Evolutionary conservation across 2,888 invertebrate genomes (phyloP).

Genomic region (Pemphredon lugubris): DNA sequence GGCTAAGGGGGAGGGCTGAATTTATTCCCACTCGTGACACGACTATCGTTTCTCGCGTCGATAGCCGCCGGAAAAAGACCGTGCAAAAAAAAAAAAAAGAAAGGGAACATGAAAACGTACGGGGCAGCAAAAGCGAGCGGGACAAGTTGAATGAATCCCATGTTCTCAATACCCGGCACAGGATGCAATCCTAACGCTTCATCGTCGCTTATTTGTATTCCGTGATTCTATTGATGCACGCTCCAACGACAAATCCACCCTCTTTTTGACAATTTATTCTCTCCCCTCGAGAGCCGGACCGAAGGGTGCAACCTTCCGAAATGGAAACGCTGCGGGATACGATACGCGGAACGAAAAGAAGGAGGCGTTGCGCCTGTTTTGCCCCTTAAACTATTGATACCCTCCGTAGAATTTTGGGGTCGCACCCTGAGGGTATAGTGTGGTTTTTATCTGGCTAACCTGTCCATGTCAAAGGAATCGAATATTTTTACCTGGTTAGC

Average conservation of each 20-base stretch:
- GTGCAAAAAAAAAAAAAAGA: neutral
- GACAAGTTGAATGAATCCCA: neutral
- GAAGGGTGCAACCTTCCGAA: conserved; percentile 2
- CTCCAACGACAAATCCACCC: conserved; percentile 5
- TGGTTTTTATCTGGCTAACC: conserved; percentile 36
- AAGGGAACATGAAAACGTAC: neutral
- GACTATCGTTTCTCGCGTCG: conserved; percentile 6
- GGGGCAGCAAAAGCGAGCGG: too few relatives aligned
- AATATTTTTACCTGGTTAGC: conserved; percentile 45
- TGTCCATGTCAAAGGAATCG: conserved; percentile 53
- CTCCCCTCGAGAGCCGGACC: neutral
- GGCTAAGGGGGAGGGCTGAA: conserved; percentile 16
- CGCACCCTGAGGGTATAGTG: conserved; percentile 16
- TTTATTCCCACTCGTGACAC: conserved; percentile 28
- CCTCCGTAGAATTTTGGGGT: conserved; percentile 39
- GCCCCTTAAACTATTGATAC: conserved; percentile 39
- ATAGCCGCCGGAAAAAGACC: neutral
- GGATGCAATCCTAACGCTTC: neutral
- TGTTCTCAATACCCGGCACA: neutral
- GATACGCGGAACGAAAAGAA: conserved; percentile 12
- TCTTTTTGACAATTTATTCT: conserved; percentile 4
- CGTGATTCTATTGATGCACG: conserved; percentile 11
- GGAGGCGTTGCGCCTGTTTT: conserved; percentile 56
- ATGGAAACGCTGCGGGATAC: conserved; percentile 6
- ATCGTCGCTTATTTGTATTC: neutral